These are phyloP conservation scores for Megathymus violae DNA, from an alignment of 1,140 invertebrate genomes.

Conservation along the genomic window DNA sequence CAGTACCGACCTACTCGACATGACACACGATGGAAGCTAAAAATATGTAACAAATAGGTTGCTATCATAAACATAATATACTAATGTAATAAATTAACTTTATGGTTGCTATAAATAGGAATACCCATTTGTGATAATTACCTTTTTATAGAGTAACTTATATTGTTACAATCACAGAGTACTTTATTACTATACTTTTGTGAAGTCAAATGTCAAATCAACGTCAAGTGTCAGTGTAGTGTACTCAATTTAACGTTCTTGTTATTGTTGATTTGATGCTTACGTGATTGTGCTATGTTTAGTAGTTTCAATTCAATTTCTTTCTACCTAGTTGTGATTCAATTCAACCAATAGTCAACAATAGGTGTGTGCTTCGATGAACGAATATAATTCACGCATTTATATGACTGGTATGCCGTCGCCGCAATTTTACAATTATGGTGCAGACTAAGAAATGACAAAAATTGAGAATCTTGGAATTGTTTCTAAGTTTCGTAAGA, in stretches of 20 bases:
- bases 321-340: neutral
- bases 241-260: neutral
- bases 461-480: neutral
- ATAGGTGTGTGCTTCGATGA: conserved; percentile 2
- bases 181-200: too few relatives aligned
- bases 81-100: too few relatives aligned
- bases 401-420: conserved; percentile 15
- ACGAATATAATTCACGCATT: neutral
- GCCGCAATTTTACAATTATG: neutral
- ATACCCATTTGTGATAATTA: too few relatives aligned
- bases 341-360: neutral
- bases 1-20: too few relatives aligned
- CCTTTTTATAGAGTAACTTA: too few relatives aligned
- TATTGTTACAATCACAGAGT: too few relatives aligned
- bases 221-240: neutral
- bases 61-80: too few relatives aligned
- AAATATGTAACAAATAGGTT: too few relatives aligned
- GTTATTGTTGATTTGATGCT: neutral
- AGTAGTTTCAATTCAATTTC: neutral
- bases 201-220: too few relatives aligned
- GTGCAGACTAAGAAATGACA: neutral
- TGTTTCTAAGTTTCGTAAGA: neutral
- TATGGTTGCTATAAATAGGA: too few relatives aligned
- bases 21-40: too few relatives aligned
- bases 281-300: neutral